Evolutionary conservation across 2,797 vertebrate genomes (phyloP), one percentile per base, ranked within the genome.

Genomic region (Gila robusta): DNA sequence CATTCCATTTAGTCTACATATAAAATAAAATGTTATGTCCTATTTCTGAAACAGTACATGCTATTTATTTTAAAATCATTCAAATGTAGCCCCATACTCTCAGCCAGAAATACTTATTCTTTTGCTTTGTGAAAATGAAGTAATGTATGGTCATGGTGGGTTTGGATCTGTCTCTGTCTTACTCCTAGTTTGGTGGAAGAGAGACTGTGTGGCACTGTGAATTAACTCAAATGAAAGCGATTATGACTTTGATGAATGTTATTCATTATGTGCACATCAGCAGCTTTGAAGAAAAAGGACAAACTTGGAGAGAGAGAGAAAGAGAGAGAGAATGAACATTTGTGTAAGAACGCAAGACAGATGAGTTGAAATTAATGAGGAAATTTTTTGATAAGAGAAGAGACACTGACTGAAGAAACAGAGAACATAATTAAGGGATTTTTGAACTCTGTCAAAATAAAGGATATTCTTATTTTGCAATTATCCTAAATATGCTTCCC

Each of bases 241-340:
- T 87, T n/a, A 64, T 90, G 93, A 94, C 93, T 94, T 95, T 95
- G 95, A 95, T 94, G 91, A 95, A 96, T 94, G 93, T 90, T 92
- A 87, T 93, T 95, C 94, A 95, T 95, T 94, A 95, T 92, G 88
- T 87, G 91, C 91, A 92, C 87, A 82, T 89, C 74, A 90, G 89
- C 89, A 91, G 88, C 87, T 92, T 91, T 87, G 52, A 83, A 87
- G 89, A 87, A 89, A 87, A 79, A 81, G 87, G 87, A 91, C 64
- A 86, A 87, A 83, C 82, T 92, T 87, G 83, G 89, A 89, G 91
- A 89, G 90, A 89, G 90, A 87, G 79, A 69, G 77, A 82, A 52
- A 69, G 44, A 85, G 49, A 80, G 44, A 82, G 86, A 86, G 86
- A 41, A 32, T 37, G 19, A 66, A 81, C 49, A 81, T 79, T 62